These are phyloP conservation scores for Eupeodes corollae DNA, from an alignment of 1,140 invertebrate genomes.

Conservation along the genomic window DNA sequence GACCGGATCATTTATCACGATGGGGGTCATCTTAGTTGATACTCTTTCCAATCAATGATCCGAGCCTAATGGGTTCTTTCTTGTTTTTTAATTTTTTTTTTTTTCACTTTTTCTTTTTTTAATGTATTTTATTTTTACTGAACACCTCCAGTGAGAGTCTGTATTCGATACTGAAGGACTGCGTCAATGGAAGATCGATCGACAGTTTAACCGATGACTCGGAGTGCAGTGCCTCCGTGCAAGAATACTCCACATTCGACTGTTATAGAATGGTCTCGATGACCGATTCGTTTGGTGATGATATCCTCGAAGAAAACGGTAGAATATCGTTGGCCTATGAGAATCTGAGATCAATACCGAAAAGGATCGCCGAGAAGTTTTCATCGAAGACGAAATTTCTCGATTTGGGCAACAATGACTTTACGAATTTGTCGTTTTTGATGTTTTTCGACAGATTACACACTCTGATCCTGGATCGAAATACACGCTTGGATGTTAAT, in stretches of 20 bases:
- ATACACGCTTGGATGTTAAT: conserved; percentile 23
- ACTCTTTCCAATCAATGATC: too few species aligned
- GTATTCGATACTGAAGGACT: conserved; percentile 22
- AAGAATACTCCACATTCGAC: background rate
- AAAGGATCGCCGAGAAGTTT: conserved; percentile 27
- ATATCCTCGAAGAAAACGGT: conserved; percentile 27
- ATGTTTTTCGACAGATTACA: conserved; percentile 29
- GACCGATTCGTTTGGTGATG: conserved; percentile 23
- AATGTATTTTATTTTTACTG: too few species aligned
- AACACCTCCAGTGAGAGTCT: conserved; percentile 2
- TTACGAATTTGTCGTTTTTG: conserved; percentile 28
- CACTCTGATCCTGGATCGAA: conserved; percentile 29
- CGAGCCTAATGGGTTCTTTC: too few species aligned
- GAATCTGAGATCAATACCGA: conserved; percentile 25
- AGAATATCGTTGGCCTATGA: conserved; percentile 33
- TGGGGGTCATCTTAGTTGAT: too few species aligned
- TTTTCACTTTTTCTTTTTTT: too few species aligned
- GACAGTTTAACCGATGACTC: conserved; percentile 18
- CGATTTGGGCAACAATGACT: conserved; percentile 31
- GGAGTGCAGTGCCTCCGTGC: conserved; percentile 12
- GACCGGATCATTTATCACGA: too few species aligned
- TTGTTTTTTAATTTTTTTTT: too few species aligned
- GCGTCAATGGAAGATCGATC: conserved; percentile 24
- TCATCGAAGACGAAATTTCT: conserved; percentile 26
- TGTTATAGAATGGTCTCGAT: conserved; percentile 24